Percentiles rank a stretch among this genome's conserved stretches.
phyloP scores from a whole-genome alignment of 2,797 vertebrate genomes.

The Enteromius paludinosus region DNA sequence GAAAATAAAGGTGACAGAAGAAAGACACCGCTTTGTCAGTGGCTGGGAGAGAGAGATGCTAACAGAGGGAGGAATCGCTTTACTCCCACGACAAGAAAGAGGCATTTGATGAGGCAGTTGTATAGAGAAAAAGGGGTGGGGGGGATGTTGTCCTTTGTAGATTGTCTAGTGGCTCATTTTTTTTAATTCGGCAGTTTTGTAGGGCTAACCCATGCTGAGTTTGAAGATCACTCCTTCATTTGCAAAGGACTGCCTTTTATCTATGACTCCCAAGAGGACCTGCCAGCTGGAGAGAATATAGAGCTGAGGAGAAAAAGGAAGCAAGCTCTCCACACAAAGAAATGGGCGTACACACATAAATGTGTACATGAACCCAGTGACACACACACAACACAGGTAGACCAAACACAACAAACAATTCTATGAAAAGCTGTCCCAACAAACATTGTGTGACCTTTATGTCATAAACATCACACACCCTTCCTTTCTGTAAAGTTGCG shows the following conservation, averaged over 20 bases:
- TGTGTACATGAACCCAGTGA: neutral
- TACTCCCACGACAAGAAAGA: constrained; percentile 57
- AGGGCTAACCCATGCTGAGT: constrained; percentile 69
- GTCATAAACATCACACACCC: neutral
- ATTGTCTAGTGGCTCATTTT: constrained; percentile 67
- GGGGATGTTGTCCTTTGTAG: constrained; percentile 66
- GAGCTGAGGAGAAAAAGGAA: constrained; percentile 56
- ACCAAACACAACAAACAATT: constrained; percentile 24
- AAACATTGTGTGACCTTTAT: constrained; percentile 30
- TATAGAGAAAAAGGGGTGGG: neutral
- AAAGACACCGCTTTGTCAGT: constrained; percentile 30
- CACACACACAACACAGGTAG: neutral
- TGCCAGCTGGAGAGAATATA: constrained; percentile 58
- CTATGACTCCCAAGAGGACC: constrained; percentile 66
- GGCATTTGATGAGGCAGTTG: constrained; percentile 59
- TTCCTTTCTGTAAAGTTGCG: constrained; percentile 28
- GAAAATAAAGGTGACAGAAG: constrained; percentile 36
- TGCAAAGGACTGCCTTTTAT: constrained; percentile 74
- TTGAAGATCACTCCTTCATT: constrained; percentile 73
- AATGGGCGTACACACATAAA: constrained; percentile 2
- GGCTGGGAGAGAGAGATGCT: constrained; percentile 21
- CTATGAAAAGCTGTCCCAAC: constrained; percentile 8
- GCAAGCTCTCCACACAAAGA: constrained; percentile 48
- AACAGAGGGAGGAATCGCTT: neutral
- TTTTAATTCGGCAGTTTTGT: constrained; percentile 71